Evolutionary conservation across 2,888 invertebrate species (phyloP), one percentile per base, ranked within the genome.

Genomic region (Pachydiplax longipennis): DNA sequence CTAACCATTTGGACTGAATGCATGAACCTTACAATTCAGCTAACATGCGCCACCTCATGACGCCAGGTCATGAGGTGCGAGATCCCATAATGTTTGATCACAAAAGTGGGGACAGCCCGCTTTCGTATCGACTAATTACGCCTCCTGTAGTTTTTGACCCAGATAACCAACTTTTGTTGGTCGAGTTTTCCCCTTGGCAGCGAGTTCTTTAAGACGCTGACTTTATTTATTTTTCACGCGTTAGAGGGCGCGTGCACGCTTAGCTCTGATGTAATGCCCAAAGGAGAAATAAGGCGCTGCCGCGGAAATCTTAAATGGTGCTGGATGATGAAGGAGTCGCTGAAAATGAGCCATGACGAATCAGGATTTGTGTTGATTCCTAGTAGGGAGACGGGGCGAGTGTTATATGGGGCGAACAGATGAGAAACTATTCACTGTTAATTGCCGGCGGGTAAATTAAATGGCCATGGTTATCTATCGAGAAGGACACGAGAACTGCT

Each of bases 301-400:
- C 61, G 61, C 5, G 25, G 22, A 73, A 73, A 65, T 65, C 65
- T n/a, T 48, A 35, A 58, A 22, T 18, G 31, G 18, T 58, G 83
- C 48, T 58, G 53, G 83, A 87, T 87, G 87, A 35, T 10, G 58
- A 35, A 61, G 12, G 87, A 25, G 87, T 25, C 37, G 22, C 18
- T 61, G 61, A 61, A 87, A 37, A 87, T 58, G 61, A 58, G 87
- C 87, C 87, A 53, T 87, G 87, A 87, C 61, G 58, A 87, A 87
- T 87, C 22, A 12, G 87, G 35, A 37, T 18, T 61, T 37, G 37
- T 58, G 58, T 8, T 35, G 61, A 87, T 87, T 35, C 37, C 37
- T 61, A 61, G 22, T 22, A 6, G 58, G 8, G 31, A 53, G 31
- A 22, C 25, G 82, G 15, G 13, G 53, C 8, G 81, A 73, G n/a